Conservation (phyloP, 2,113 vertebrate species). For the Megaceryle torquata region DNA sequence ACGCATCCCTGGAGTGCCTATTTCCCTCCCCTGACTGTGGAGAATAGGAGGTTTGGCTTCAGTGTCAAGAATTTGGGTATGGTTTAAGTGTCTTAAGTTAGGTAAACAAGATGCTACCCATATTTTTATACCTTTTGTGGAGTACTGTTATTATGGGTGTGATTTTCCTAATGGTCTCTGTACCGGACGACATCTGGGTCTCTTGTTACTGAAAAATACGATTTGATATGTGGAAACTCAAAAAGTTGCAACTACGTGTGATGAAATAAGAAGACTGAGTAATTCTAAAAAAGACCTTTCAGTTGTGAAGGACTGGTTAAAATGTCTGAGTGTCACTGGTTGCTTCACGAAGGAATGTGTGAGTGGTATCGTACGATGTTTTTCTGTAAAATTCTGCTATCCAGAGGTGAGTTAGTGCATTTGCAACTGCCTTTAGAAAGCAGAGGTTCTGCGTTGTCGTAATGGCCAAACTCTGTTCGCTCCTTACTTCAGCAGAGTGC, state of each 20-base stretch:
- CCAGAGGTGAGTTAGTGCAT: background rate
- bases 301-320: background rate
- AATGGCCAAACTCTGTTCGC: background rate
- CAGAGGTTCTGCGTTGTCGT: background rate
- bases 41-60: background rate
- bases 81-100: background rate
- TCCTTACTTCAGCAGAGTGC: background rate
- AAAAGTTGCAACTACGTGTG: background rate
- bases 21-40: background rate
- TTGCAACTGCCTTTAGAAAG: background rate
- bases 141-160: background rate
- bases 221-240: background rate
- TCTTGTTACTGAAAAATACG: constrained; percentile 11
- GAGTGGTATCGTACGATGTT: background rate
- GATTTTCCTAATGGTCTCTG: background rate
- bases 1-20: background rate
- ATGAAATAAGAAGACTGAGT: background rate
- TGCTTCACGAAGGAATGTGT: background rate
- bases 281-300: background rate
- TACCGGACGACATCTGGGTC: background rate
- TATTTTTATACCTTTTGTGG: background rate
- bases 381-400: background rate
- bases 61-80: background rate
- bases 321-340: background rate
- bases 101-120: background rate